Conservation (phyloP, 2,888 invertebrate species). For the Ischnus inquisitorius region DNA sequence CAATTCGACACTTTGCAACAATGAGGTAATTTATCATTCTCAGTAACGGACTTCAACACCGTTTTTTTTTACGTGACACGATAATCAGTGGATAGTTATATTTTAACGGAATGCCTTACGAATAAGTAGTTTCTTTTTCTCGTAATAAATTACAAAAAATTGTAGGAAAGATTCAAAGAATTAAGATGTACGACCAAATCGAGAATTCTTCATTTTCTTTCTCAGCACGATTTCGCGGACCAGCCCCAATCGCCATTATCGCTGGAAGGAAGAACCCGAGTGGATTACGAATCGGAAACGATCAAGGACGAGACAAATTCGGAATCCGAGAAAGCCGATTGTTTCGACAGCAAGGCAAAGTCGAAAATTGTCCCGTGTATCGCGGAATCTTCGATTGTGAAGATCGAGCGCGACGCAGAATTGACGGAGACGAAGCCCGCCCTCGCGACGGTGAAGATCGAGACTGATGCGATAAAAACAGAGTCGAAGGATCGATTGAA, state of each 20-base stretch:
- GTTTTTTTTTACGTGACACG: not conserved
- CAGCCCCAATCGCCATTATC: conserved; percentile 77
- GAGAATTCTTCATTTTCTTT: conserved; percentile 84
- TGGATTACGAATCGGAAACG: conserved; percentile 73
- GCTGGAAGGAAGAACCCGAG: conserved; percentile 74
- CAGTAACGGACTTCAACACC: too few species aligned
- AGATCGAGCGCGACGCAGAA: conserved; percentile 65
- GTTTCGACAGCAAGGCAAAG: conserved; percentile 54
- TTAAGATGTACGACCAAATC: not conserved
- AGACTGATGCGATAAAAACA: conserved; percentile 39
- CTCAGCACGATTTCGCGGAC: conserved; percentile 80
- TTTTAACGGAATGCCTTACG: not conserved
- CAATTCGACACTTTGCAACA: conserved; percentile 82
- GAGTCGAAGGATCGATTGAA: conserved; percentile 72
- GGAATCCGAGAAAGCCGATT: conserved; percentile 65
- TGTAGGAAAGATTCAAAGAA: too few species aligned
- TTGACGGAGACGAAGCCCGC: conserved; percentile 54
- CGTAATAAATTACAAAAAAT: too few species aligned
- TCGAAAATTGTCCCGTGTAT: conserved; percentile 37
- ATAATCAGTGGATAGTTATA: conserved; percentile 74
- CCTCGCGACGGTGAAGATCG: conserved; percentile 76
- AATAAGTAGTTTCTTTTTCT: too few species aligned
- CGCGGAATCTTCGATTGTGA: conserved; percentile 40
- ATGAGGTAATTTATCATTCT: conserved; percentile 73
- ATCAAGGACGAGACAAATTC: conserved; percentile 75